A percentile compares a stretch with the other conserved stretches of the same genome.
Evolutionary conservation across 2,888 invertebrate species (phyloP).

Genomic region (Colletes collaris): DNA sequence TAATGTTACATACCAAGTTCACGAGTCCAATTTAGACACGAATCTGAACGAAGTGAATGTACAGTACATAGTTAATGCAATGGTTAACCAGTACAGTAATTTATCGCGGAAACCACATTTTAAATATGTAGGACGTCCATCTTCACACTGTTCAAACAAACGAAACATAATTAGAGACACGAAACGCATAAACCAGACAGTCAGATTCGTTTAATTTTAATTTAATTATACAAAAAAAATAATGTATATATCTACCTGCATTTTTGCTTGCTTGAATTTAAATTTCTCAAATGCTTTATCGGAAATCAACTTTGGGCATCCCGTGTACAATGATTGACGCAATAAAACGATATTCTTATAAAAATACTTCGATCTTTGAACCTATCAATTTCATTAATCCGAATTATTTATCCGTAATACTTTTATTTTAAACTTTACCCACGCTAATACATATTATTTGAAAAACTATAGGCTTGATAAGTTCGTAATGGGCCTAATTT

Average conservation of each 20-base stretch:
- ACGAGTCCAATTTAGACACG: background rate
- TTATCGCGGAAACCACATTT: constrained; percentile 51
- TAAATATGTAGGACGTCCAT: constrained; percentile 49
- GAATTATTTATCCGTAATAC: background rate
- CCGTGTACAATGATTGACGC: constrained; percentile 27
- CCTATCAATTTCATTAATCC: constrained; percentile 8
- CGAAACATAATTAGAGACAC: background rate
- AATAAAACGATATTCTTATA: constrained; percentile 9
- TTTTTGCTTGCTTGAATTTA: constrained; percentile 71
- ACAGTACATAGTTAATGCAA: background rate
- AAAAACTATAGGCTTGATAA: no score
- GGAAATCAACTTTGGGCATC: background rate
- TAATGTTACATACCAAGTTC: no score
- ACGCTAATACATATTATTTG: no score
- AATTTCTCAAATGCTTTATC: constrained; percentile 58
- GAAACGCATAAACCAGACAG: background rate
- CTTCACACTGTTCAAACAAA: constrained; percentile 43
- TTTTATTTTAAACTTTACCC: no score
- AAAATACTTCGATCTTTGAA: constrained; percentile 6
- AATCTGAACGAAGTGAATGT: background rate
- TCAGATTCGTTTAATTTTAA: background rate
- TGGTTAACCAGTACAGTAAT: constrained; percentile 19
- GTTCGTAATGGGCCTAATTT: no score
- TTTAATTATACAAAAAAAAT: constrained; percentile 4
- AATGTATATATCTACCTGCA: constrained; percentile 68